Percentiles rank a stretch among this genome's conserved stretches.
phyloP scores from a whole-genome alignment of 2,797 vertebrate genomes.

The Coregonus sp. region DNA sequence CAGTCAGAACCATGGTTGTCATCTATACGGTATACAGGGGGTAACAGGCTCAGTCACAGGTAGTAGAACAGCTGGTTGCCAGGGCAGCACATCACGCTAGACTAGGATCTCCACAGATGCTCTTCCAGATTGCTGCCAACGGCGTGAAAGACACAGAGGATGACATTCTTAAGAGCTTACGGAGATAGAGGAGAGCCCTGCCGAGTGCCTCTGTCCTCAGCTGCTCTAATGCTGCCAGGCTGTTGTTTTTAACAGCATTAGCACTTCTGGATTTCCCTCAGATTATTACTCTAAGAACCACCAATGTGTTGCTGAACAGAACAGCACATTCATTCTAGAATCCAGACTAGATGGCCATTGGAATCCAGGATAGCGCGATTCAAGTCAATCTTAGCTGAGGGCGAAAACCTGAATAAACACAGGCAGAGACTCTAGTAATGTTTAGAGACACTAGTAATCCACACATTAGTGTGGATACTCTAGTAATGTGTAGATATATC shows the following conservation, averaged over 20 bases:
- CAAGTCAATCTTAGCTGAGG: background rate
- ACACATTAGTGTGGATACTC: no score
- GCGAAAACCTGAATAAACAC: background rate
- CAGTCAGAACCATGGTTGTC: slow-evolving; percentile 1
- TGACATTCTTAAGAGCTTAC: slow-evolving; percentile 59
- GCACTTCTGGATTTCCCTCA: slow-evolving; percentile 41
- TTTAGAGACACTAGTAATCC: background rate
- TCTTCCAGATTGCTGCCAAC: slow-evolving; percentile 59
- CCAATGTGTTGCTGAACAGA: slow-evolving; percentile 28
- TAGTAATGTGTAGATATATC: no score
- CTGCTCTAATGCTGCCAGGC: slow-evolving; percentile 54
- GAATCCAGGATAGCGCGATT: background rate
- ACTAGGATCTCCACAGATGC: slow-evolving; percentile 54
- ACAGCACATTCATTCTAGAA: background rate
- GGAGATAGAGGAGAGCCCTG: slow-evolving; percentile 46
- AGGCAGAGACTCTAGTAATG: background rate
- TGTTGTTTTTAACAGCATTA: slow-evolving; percentile 43
- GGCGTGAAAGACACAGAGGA: slow-evolving; percentile 46
- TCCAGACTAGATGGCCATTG: background rate
- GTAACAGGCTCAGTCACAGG: no score
- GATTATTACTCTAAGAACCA: slow-evolving; percentile 38
- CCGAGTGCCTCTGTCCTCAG: slow-evolving; percentile 42
- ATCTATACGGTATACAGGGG: no score
- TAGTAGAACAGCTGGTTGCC: slow-evolving; percentile 35
- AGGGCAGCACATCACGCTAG: slow-evolving; percentile 51